Evolutionary conservation across 2,113 vertebrate species (phyloP), one percentile per base, ranked within the genome.

Genomic region (Oriolus oriolus): DNA sequence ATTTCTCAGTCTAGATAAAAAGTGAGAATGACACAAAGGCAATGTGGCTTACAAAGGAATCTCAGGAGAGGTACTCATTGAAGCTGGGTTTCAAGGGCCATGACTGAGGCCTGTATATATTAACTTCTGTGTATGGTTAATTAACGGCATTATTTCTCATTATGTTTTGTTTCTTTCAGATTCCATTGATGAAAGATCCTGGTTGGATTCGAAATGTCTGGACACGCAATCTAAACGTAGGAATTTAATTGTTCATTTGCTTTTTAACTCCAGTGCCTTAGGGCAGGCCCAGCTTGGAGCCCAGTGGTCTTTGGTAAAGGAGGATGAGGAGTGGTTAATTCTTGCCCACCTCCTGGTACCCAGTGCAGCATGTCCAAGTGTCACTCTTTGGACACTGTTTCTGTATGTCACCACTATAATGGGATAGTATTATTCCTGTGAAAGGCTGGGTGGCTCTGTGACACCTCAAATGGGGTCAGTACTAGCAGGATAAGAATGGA

Each of bases 131-230:
- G 3, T 7, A 37, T 44, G 35, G 9, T 45, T 35, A 39, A 65
- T 50, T 31, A 60, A 45, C 27, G 56, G 33, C 24, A 44, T 54
- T 52, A 31, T 53, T 75, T 69, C 26, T 59, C 18, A 39, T 81
- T 89, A 52, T 74, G 16, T 39, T 90, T 91, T 75, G 8, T 93
- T 83, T 87, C 75, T 97, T 97, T 77, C 95, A 98, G 98, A 98
- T 98, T 91, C 98, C 98, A 2, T 44, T 98, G 60, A 97, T 98
- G 98, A 98, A 95, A 95, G 98, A 98, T 94, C 97, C 98, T 0
- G 97, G 98, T 4, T 98, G 98, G 98, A 98, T 98, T 73, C 92
- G 98, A 92, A 98, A 97, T 0, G 98, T 98, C 15, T 98, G 98
- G 98, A 93, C 97, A 76, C 95, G 97, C 28, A 98, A 98, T 74